Evolutionary conservation across 92 coral and sea anemone species (phyloP).

Genomic region (Zoanthus gigantus): DNA sequence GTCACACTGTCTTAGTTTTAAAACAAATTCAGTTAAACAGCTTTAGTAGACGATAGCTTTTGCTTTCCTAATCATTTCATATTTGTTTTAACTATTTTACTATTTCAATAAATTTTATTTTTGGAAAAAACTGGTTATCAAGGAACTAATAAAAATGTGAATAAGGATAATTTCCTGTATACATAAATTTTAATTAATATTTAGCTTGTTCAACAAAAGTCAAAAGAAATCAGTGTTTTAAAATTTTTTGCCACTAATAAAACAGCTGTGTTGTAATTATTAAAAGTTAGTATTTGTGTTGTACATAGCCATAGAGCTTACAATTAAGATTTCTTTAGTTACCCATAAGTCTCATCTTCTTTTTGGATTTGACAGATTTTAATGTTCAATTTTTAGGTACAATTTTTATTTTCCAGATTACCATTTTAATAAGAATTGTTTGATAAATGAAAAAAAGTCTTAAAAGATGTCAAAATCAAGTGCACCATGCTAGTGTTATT

Average conservation of each 20-base stretch:
- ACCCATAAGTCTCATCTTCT: neutral
- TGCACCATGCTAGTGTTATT: neutral
- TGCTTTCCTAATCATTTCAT: neutral
- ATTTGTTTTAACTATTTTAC: too few relatives aligned
- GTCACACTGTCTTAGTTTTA: neutral
- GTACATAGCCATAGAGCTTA: too few relatives aligned
- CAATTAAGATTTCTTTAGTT: slow-evolving; percentile 1
- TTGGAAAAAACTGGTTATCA: neutral
- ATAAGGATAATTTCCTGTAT: neutral
- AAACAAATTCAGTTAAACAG: neutral
- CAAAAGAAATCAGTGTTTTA: neutral
- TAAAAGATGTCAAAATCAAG: neutral
- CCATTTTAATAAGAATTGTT: neutral
- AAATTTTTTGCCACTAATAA: neutral
- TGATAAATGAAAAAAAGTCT: neutral
- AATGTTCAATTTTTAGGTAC: neutral
- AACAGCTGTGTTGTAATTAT: neutral
- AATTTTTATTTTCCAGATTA: neutral
- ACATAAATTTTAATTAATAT: neutral
- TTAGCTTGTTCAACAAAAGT: neutral
- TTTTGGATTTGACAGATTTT: neutral
- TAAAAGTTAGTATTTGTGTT: neutral
- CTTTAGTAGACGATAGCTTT: neutral
- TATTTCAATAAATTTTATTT: too few relatives aligned
- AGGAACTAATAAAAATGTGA: neutral